phyloP scores from a whole-genome alignment of 2,888 invertebrate genomes.

The Amiota mariae region DNA sequence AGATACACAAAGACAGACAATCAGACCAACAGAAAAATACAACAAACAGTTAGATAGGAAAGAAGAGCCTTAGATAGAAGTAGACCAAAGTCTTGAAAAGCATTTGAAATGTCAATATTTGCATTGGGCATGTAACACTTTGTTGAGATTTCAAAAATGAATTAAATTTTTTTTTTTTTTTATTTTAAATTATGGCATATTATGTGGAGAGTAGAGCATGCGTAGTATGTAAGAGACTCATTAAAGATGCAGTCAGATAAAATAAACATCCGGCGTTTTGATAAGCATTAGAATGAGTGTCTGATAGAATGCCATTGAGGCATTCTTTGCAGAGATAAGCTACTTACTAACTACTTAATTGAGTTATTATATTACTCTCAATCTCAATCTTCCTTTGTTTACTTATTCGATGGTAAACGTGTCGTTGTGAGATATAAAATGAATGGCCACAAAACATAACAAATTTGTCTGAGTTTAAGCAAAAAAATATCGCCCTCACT shows the following conservation, averaged over 20 bases:
- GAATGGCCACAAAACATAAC: conserved; percentile 24
- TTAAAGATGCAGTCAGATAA: conserved; percentile 29
- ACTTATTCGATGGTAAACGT: no score
- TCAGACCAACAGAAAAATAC: no score
- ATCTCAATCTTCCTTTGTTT: neutral
- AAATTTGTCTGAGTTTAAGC: conserved; percentile 39
- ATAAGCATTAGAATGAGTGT: conserved; percentile 47
- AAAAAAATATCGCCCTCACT: no score
- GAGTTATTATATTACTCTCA: neutral
- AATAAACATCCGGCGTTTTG: conserved; percentile 54
- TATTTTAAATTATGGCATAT: conserved; percentile 38
- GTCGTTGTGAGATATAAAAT: neutral
- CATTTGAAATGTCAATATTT: conserved; percentile 58
- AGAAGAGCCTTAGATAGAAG: conserved; percentile 10
- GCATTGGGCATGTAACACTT: conserved; percentile 48
- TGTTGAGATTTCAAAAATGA: conserved; percentile 42
- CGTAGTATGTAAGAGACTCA: conserved; percentile 32
- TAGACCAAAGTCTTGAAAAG: neutral
- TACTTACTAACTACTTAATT: neutral
- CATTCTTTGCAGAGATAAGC: neutral
- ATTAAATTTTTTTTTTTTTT: conserved; percentile 50
- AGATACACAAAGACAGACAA: no score
- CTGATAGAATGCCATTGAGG: conserved; percentile 17
- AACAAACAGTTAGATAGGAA: conserved; percentile 30
- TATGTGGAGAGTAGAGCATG: conserved; percentile 30